Evolutionary conservation across 2,888 invertebrate genomes (phyloP).

Genomic region (Cephus pulcher): DNA sequence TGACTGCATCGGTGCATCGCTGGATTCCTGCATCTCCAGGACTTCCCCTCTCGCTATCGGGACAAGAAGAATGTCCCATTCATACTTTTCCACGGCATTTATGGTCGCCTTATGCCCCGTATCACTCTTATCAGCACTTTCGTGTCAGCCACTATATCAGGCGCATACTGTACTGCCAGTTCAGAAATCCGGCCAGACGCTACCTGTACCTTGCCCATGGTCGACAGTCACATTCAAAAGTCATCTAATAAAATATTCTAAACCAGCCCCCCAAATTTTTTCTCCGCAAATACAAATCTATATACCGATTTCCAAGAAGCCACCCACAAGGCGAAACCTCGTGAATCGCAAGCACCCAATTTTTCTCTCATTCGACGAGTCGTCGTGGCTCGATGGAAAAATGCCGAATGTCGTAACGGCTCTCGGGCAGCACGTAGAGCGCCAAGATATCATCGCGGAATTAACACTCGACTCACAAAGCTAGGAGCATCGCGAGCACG

Average conservation of each 20-base stretch:
- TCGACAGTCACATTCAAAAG: background rate
- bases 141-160: conserved; percentile 39
- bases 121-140: conserved; percentile 45
- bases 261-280: background rate
- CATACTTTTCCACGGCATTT: conserved; percentile 41
- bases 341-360: background rate
- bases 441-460: background rate
- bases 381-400: background rate
- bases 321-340: background rate
- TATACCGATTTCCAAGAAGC: background rate
- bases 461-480: background rate
- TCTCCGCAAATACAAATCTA: background rate
- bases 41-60: conserved; percentile 30
- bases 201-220: conserved; percentile 29
- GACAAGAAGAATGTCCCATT: conserved; percentile 43
- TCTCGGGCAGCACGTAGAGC: background rate
- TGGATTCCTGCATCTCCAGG: background rate
- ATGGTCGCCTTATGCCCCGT: conserved; percentile 28
- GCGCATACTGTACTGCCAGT: conserved; percentile 18
- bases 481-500: background rate
- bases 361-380: background rate
- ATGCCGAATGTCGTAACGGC: background rate
- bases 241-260: background rate
- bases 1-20: background rate
- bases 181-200: conserved; percentile 20